Evolutionary conservation across 2,113 vertebrate species (phyloP).

Genomic region (Ploceus nigricollis): DNA sequence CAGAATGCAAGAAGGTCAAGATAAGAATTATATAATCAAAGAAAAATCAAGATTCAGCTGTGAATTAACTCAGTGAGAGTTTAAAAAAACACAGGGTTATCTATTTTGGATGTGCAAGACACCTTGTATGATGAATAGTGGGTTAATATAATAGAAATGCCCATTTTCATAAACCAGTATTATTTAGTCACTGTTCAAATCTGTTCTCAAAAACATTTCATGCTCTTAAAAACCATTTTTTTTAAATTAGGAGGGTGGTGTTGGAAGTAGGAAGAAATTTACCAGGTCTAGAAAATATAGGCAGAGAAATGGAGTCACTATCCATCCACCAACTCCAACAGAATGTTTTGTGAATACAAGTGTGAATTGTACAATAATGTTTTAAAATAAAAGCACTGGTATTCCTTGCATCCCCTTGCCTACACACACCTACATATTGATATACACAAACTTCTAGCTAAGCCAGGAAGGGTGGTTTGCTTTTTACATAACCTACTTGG

Average conservation of each 20-base stretch:
- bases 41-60: not conserved
- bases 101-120: not conserved
- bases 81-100: not conserved
- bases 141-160: not conserved
- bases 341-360: not conserved
- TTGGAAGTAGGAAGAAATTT: not conserved
- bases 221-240: not conserved
- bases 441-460: not conserved
- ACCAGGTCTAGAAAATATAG: not conserved
- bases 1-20: not conserved
- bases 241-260: not conserved
- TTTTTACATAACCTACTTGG: not conserved
- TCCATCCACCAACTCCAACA: not conserved
- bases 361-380: not conserved
- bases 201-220: not conserved
- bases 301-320: not conserved
- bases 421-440: not conserved
- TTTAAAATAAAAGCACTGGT: conserved; percentile 12
- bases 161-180: not conserved
- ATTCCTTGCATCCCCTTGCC: conserved; percentile 15
- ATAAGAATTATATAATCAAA: not conserved
- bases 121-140: not conserved
- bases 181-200: not conserved
- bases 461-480: not conserved
- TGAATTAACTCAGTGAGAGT: not conserved